Conservation (phyloP, 2,888 invertebrate species). For the Melinaea marsaeus region DNA sequence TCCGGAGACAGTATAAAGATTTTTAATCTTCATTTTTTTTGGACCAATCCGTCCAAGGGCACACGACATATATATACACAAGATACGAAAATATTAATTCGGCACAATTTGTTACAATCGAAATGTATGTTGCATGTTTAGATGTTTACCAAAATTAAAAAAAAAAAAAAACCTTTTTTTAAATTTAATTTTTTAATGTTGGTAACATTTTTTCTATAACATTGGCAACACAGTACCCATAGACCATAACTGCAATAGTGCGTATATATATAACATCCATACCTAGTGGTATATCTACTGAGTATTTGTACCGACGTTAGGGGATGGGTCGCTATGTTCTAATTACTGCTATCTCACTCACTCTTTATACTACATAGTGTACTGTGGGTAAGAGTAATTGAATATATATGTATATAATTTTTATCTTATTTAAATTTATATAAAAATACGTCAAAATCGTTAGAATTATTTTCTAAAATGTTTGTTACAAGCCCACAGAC, state of each 20-base stretch:
- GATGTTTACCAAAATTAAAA: no score
- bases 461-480: not conserved
- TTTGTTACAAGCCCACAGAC: conserved; percentile 43
- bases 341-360: conserved; percentile 63
- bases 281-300: conserved; percentile 64
- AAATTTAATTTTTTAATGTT: no score
- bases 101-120: no score
- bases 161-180: no score
- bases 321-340: conserved; percentile 51
- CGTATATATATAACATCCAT: conserved; percentile 29
- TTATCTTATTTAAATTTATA: not conserved
- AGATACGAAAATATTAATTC: no score
- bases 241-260: conserved; percentile 38
- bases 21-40: not conserved
- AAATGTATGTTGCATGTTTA: no score
- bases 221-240: not conserved
- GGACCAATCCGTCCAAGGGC: no score
- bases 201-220: no score
- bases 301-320: conserved; percentile 73
- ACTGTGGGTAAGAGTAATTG: conserved; percentile 18
- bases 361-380: conserved; percentile 48
- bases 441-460: not conserved
- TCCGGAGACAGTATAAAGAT: not conserved
- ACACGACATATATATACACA: no score
- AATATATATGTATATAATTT: no score